phyloP scores from a whole-genome alignment of 2,888 invertebrate genomes.

The Disparrhopalites patrizii region DNA sequence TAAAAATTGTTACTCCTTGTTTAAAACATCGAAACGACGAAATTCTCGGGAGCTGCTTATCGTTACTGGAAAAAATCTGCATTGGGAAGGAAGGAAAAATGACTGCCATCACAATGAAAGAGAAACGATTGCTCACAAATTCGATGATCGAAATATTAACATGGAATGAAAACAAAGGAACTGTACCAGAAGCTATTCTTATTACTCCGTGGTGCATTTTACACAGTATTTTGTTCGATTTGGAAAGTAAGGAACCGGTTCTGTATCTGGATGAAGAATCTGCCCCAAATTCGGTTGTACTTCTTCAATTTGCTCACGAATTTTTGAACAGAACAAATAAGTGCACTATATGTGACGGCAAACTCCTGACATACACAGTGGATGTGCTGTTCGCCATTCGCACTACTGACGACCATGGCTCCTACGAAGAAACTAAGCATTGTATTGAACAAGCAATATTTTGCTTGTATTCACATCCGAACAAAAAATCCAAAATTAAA shows the following conservation, averaged over 20 bases:
- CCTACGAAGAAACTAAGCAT: slow-evolving; percentile 66
- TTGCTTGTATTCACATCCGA: slow-evolving; percentile 80
- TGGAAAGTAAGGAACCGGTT: slow-evolving; percentile 39
- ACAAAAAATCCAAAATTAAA: slow-evolving; percentile 62
- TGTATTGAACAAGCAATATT: slow-evolving; percentile 80
- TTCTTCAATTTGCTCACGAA: slow-evolving; percentile 47
- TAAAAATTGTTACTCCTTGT: slow-evolving; percentile 29
- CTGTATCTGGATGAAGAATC: slow-evolving; percentile 44
- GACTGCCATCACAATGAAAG: slow-evolving; percentile 26
- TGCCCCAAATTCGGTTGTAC: slow-evolving; percentile 42
- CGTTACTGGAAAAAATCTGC: slow-evolving; percentile 37
- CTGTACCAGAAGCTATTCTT: slow-evolving; percentile 22
- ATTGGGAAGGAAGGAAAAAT: slow-evolving; percentile 4
- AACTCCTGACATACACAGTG: slow-evolving; percentile 71
- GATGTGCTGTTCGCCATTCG: slow-evolving; percentile 62
- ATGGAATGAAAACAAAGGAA: slow-evolving; percentile 33
- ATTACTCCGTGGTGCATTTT: slow-evolving; percentile 42
- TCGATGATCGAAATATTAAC: slow-evolving; percentile 35
- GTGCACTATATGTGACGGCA: slow-evolving; percentile 59
- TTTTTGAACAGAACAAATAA: slow-evolving; percentile 39
- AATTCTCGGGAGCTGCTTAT: slow-evolving; percentile 25
- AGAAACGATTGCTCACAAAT: slow-evolving; percentile 31
- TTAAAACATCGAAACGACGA: slow-evolving; percentile 21
- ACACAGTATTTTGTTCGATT: slow-evolving; percentile 38
- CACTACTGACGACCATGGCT: slow-evolving; percentile 56